These are phyloP conservation scores for Papilio polytes DNA, from an alignment of 1,140 invertebrate genomes.

Conservation along the genomic window DNA sequence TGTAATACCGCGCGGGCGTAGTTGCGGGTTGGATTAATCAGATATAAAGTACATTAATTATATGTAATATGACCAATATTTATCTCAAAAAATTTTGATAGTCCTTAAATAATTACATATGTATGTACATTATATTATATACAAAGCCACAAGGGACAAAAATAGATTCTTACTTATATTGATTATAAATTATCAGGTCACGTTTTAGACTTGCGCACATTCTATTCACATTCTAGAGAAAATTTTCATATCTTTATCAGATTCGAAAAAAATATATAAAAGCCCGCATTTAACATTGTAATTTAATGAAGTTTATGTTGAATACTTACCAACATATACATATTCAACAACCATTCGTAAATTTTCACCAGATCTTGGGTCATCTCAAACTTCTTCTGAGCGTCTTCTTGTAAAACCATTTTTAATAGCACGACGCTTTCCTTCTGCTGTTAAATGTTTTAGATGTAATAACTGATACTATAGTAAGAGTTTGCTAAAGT, in stretches of 20 bases:
- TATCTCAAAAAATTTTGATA: no score
- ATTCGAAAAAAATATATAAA: constrained; percentile 5
- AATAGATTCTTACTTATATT: neutral
- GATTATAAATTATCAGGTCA: neutral
- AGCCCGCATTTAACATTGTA: constrained; percentile 13
- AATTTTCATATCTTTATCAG: neutral
- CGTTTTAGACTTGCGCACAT: neutral
- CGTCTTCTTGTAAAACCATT: constrained; percentile 54
- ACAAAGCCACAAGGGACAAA: neutral
- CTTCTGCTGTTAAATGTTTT: neutral
- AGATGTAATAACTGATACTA: neutral
- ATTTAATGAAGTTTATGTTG: neutral
- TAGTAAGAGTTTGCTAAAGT: neutral
- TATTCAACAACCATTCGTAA: constrained; percentile 71
- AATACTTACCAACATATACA: constrained; percentile 74
- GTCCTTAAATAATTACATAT: no score
- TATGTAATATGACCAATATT: no score
- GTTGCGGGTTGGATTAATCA: neutral
- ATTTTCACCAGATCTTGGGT: constrained; percentile 64
- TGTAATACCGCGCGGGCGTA: no score
- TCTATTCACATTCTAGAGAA: neutral
- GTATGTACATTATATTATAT: no score
- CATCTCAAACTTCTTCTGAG: constrained; percentile 48
- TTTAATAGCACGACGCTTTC: neutral
- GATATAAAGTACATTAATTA: no score